Evolutionary conservation across 2,888 invertebrate species (phyloP).

Genomic region (Apomyelois bistriatella): DNA sequence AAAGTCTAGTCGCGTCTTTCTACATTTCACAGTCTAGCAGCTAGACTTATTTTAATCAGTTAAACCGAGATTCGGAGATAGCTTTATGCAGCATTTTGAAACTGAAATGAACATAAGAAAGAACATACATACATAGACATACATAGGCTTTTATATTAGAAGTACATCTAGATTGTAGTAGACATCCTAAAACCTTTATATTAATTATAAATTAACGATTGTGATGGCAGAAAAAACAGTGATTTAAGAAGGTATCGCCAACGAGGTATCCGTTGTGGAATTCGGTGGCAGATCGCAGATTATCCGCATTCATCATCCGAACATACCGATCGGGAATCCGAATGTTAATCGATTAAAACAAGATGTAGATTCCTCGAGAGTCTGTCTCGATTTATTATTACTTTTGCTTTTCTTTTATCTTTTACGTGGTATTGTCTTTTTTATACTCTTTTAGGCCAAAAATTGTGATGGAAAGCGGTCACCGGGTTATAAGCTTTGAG

Average conservation of each 20-base stretch:
- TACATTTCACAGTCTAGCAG: no score
- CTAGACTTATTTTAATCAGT: no score
- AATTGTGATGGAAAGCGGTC: neutral
- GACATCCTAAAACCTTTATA: no score
- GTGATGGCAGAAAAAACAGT: conserved; percentile 31
- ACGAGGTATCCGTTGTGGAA: conserved; percentile 46
- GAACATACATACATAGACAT: no score
- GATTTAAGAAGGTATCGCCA: conserved; percentile 51
- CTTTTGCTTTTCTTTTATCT: conserved; percentile 16
- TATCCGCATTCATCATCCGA: conserved; percentile 60
- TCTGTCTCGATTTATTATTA: conserved; percentile 19
- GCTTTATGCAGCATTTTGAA: no score
- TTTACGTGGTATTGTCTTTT: neutral
- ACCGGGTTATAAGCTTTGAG: no score
- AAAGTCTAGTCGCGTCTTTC: no score
- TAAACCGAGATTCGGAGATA: no score
- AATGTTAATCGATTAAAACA: conserved; percentile 50
- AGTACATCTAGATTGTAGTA: no score
- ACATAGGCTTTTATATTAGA: no score
- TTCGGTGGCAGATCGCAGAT: conserved; percentile 76
- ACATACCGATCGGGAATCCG: conserved; percentile 57
- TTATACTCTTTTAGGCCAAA: neutral
- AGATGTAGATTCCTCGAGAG: conserved; percentile 53
- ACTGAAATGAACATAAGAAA: no score
- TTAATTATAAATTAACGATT: neutral